Conservation (phyloP, 2,797 vertebrate species). For the Coilia nasus region DNA sequence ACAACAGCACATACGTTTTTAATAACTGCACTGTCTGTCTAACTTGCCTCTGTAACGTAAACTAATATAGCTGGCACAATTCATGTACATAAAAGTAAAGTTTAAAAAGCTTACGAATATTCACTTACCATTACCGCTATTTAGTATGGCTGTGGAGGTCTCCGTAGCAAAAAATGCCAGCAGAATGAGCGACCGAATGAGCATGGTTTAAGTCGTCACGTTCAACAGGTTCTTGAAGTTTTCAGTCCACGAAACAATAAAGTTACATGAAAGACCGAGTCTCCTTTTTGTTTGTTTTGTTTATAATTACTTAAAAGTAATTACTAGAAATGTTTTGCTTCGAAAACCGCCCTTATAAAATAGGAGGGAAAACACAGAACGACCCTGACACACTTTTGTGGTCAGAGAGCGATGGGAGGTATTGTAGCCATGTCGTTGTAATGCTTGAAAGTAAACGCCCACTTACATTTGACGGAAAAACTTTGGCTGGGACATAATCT, state of each 20-base stretch:
- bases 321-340: background rate
- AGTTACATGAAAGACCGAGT: background rate
- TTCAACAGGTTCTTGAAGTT: background rate
- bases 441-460: conserved; percentile 11
- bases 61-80: too few relatives aligned
- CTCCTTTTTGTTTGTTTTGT: background rate
- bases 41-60: too few relatives aligned
- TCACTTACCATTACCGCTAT: conserved; percentile 46
- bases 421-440: background rate
- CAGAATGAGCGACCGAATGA: conserved; percentile 36
- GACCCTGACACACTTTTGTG: background rate
- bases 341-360: background rate
- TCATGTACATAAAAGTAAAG: too few relatives aligned
- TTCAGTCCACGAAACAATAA: background rate
- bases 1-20: too few relatives aligned
- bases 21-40: too few relatives aligned
- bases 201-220: background rate
- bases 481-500: background rate
- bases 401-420: conserved; percentile 9
- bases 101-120: background rate
- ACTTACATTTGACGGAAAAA: background rate
- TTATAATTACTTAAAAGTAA: background rate
- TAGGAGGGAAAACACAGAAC: background rate
- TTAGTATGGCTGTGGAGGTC: conserved; percentile 29
- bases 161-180: conserved; percentile 35